Conservation (phyloP, 1,140 invertebrate genomes). For the Ctenoplectra terminalis region DNA sequence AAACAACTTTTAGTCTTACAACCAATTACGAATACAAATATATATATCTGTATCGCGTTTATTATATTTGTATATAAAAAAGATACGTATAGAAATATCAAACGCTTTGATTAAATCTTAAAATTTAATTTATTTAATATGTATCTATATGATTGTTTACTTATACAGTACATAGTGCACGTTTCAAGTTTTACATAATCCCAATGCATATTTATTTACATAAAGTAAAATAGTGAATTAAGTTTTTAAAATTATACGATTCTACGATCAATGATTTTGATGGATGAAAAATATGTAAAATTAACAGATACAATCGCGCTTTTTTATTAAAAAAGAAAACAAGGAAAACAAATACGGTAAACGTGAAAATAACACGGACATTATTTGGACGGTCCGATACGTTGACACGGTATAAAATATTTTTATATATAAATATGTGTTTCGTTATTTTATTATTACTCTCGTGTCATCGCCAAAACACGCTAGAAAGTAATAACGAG, state of each 20-base stretch:
- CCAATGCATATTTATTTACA: not conserved
- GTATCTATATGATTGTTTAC: not conserved
- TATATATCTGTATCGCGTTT: not conserved
- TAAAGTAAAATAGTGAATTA: not conserved
- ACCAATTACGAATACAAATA: not conserved
- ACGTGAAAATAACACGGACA: too few species aligned
- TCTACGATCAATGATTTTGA: not conserved
- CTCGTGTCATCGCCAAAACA: not conserved
- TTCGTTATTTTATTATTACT: not conserved
- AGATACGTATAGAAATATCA: not conserved
- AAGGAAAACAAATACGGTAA: not conserved
- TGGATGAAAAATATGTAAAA: not conserved
- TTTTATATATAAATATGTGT: not conserved
- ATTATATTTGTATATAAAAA: not conserved
- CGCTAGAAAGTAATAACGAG: not conserved
- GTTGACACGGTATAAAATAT: conserved; percentile 16
- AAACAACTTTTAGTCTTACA: not conserved
- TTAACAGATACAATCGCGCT: not conserved
- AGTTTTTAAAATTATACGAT: not conserved
- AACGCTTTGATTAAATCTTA: not conserved
- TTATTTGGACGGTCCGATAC: conserved; percentile 16
- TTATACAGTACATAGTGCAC: not conserved
- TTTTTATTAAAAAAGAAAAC: not conserved
- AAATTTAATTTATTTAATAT: not conserved
- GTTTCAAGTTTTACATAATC: not conserved